Conservation (phyloP, 1,140 invertebrate species). For the Tetramorium simillimum region DNA sequence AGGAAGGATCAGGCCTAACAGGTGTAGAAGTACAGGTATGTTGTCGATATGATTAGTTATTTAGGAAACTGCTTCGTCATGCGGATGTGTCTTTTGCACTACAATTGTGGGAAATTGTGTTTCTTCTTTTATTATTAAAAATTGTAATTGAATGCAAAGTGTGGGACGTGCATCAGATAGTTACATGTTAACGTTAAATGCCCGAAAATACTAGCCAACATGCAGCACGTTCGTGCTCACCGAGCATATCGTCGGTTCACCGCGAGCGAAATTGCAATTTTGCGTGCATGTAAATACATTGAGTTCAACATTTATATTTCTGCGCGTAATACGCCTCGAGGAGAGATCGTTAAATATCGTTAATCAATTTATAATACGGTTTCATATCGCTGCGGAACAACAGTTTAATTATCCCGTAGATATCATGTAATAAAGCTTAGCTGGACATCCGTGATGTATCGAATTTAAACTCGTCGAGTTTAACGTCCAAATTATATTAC, state of each 20-base stretch:
- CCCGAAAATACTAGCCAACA: background rate
- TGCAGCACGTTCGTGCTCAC: background rate
- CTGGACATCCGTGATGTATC: constrained; percentile 17
- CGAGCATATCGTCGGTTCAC: constrained; percentile 14
- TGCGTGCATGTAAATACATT: constrained; percentile 17
- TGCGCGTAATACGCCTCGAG: background rate
- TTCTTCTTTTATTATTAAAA: background rate
- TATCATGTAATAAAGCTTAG: constrained; percentile 41
- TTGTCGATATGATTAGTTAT: background rate
- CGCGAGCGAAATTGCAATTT: constrained; percentile 44
- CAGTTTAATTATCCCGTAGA: constrained; percentile 45
- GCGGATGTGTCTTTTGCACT: background rate
- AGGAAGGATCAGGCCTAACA: constrained; percentile 43
- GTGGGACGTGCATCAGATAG: background rate
- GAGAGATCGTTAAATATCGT: constrained; percentile 33
- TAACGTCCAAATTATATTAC: constrained; percentile 32
- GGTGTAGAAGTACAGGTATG: constrained; percentile 27
- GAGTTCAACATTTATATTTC: constrained; percentile 33
- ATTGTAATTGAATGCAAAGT: background rate
- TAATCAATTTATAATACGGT: constrained; percentile 40
- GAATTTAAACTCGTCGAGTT: constrained; percentile 26
- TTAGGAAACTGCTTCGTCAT: background rate
- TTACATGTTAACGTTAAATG: background rate
- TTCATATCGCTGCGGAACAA: constrained; percentile 18
- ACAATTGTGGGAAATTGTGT: background rate